These are phyloP conservation scores for Bradypus variegatus DNA, from an alignment of 2,797 vertebrate genomes.

Conservation along the genomic window DNA sequence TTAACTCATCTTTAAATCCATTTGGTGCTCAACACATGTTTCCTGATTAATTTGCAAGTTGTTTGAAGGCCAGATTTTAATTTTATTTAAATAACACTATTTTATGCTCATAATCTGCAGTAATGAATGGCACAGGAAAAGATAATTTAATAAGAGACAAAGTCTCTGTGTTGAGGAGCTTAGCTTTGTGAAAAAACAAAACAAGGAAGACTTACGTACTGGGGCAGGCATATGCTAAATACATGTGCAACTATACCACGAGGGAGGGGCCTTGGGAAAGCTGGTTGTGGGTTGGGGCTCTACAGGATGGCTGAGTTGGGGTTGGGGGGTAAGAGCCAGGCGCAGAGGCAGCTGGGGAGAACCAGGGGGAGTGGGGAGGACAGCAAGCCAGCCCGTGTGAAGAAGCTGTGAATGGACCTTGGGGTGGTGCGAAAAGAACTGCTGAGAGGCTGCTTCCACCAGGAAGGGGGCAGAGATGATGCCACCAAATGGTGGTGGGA, in stretches of 20 bases:
- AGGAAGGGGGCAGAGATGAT: neutral
- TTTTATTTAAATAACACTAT: neutral
- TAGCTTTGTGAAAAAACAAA: neutral
- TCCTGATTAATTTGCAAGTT: neutral
- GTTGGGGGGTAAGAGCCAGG: too few relatives aligned
- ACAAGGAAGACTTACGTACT: neutral
- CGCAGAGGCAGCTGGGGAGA: neutral
- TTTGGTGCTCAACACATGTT: neutral
- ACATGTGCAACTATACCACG: neutral
- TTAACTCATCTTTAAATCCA: neutral
- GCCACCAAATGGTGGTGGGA: too few relatives aligned
- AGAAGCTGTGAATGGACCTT: neutral
- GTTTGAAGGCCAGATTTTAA: neutral
- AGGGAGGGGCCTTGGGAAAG: too few relatives aligned
- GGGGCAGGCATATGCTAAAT: too few relatives aligned
- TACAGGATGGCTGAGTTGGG: too few relatives aligned
- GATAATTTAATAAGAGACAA: too few relatives aligned
- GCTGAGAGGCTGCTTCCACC: neutral
- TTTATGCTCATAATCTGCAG: neutral
- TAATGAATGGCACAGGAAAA: neutral
- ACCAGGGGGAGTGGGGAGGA: neutral
- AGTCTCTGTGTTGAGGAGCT: neutral
- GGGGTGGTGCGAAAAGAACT: neutral
- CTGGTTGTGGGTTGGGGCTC: too few relatives aligned
- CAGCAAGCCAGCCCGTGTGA: neutral